A percentile compares a stretch with the other conserved stretches of the same genome.
These are phyloP conservation scores for Malacoraja senta DNA, from an alignment of 2,797 vertebrate species.

Conservation along the genomic window DNA sequence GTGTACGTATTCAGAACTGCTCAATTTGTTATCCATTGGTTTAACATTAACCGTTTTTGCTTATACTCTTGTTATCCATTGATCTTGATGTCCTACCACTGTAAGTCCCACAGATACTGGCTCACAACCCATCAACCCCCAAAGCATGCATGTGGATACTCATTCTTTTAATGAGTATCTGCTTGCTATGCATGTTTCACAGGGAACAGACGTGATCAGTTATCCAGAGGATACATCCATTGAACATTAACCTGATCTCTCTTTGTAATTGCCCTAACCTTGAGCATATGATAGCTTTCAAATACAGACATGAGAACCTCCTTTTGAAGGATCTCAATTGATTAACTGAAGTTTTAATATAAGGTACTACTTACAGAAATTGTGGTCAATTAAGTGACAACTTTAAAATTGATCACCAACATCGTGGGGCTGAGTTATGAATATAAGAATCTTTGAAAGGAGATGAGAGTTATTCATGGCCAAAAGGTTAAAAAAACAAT, in stretches of 20 bases:
- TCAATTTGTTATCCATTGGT: not conserved
- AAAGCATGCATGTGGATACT: not conserved
- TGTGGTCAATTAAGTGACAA: not conserved
- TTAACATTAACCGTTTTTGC: not conserved
- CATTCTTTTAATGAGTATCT: not conserved
- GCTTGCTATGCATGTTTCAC: not conserved
- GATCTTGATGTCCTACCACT: not conserved
- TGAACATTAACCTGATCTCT: not conserved
- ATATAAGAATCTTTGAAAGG: not conserved
- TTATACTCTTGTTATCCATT: not conserved
- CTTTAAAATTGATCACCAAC: not conserved
- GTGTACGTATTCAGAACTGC: constrained; percentile 59
- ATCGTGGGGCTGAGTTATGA: not conserved
- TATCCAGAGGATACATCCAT: not conserved
- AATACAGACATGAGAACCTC: not conserved
- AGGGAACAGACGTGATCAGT: not conserved
- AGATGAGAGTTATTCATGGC: not conserved
- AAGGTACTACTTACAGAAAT: not conserved
- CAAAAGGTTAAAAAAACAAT: too few species aligned
- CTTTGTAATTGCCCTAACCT: not conserved
- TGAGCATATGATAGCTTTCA: not conserved
- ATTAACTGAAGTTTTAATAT: not conserved
- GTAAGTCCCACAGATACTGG: not conserved
- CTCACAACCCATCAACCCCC: not conserved
- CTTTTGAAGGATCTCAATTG: not conserved